Conservation (phyloP, 1,140 invertebrate genomes). For the Phymastichus coffea region DNA sequence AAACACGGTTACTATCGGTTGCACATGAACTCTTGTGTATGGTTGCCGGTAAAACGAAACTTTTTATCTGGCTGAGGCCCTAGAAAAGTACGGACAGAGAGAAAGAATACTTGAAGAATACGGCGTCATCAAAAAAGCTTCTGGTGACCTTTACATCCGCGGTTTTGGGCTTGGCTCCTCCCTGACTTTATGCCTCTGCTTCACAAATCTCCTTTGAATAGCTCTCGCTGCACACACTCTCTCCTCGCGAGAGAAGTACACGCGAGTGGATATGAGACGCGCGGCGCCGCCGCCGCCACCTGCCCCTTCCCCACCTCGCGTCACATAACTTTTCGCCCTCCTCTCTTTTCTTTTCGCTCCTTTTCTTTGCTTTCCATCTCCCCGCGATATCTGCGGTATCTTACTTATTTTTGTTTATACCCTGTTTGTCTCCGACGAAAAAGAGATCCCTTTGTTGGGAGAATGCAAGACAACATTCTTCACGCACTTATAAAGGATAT, state of each 20-base stretch:
- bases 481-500: too few relatives aligned
- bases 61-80: not conserved
- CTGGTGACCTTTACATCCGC: constrained; percentile 39
- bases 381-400: too few relatives aligned
- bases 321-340: constrained; percentile 29
- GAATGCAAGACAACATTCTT: too few relatives aligned
- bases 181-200: constrained; percentile 42
- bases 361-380: too few relatives aligned
- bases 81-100: not conserved
- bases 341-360: not conserved
- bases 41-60: not conserved
- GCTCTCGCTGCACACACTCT: constrained; percentile 37
- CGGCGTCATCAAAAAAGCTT: constrained; percentile 29
- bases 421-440: too few relatives aligned
- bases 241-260: too few relatives aligned
- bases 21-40: too few relatives aligned
- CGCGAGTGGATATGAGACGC: too few relatives aligned
- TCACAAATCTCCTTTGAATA: constrained; percentile 47
- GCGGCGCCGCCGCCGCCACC: constrained; percentile 34
- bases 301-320: constrained; percentile 34
- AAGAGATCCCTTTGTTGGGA: too few relatives aligned
- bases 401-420: too few relatives aligned
- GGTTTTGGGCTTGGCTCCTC: constrained; percentile 34
- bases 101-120: constrained; percentile 24
- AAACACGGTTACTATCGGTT: too few relatives aligned